Evolutionary conservation across 2,113 vertebrate species (phyloP), one percentile per base, ranked within the genome.

Genomic region (Raja brachyura): DNA sequence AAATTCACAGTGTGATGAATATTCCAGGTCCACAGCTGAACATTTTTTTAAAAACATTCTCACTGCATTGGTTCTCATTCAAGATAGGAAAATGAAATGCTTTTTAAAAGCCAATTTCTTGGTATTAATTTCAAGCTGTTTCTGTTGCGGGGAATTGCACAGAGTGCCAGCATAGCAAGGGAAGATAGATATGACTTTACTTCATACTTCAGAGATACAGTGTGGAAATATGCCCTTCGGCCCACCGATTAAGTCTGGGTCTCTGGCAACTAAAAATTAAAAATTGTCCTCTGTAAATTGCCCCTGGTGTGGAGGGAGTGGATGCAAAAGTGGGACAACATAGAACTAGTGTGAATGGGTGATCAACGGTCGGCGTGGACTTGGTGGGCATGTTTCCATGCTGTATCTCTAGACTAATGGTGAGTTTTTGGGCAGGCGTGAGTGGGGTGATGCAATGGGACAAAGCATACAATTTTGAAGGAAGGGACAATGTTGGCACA

Each of bases 21-120:
- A 88, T 88, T 88, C 28, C 61, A 31, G 28, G 83, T 66, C 83
- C 83, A 88, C 28, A 31, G 61, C 13, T 86, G 25, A n/a, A 54
- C 10, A 86, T 85, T 6, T 10, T 81, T 81, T 8, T 66, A 63
- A 18, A 7, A 33, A 88, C 31, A 88, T 13, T 33, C 28, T 16
- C 59, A 63, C 16, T 28, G 13, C 14, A 63, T 16, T 63, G 59
- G 59, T 66, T 88, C 59, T 88, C 31, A 88, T 66, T 61, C 59
- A 31, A 66, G 61, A 63, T 88, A 31, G 59, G 59, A 63, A 88
- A 73, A 92, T 48, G 7, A 92, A 92, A 92, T 92, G 48, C 14
- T 33, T 73, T 70, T 92, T 73, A 92, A 70, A 74, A 39, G 10
- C 68, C 68, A 48, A 74, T 74, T 92, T 74, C 16, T 88, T 90